Percentiles rank a stretch among this genome's conserved stretches.
phyloP scores from a whole-genome alignment of 2,888 invertebrate genomes.

The Ennomos quercinarius region DNA sequence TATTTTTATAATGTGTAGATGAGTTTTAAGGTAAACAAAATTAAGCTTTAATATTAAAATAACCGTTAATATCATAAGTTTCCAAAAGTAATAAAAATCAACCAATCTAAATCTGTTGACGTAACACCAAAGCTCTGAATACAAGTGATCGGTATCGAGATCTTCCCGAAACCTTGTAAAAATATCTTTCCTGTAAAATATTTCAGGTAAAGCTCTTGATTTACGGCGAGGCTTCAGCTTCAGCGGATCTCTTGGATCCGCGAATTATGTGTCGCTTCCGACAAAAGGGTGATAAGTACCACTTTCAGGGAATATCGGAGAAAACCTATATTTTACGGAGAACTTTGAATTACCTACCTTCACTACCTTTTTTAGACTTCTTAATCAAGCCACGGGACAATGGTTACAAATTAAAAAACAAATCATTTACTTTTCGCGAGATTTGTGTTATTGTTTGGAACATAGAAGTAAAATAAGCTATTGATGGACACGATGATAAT shows the following conservation, averaged over 20 bases:
- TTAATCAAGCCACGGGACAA: not conserved
- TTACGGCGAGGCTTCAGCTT: conserved; percentile 19
- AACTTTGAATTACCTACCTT: not conserved
- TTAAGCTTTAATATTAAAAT: too few relatives aligned
- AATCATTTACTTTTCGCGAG: too few relatives aligned
- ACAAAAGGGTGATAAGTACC: conserved; percentile 32
- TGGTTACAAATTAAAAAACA: too few relatives aligned
- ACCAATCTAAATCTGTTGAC: not conserved
- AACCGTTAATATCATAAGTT: too few relatives aligned
- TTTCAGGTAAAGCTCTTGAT: conserved; percentile 17
- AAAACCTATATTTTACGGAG: conserved; percentile 6
- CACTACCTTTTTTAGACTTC: not conserved
- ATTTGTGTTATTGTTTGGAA: too few relatives aligned
- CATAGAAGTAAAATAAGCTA: too few relatives aligned
- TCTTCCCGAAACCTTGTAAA: conserved; percentile 1
- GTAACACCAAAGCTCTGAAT: not conserved
- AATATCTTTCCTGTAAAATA: not conserved
- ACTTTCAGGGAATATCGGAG: not conserved
- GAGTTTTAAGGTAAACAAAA: too few relatives aligned
- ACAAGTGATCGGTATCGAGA: not conserved
- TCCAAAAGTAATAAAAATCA: too few relatives aligned
- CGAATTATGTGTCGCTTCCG: conserved; percentile 36
- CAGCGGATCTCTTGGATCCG: conserved; percentile 24
- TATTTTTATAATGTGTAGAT: not conserved
- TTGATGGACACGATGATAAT: too few relatives aligned